These are phyloP conservation scores for Zonotrichia leucophrys DNA, from an alignment of 2,113 vertebrate species.

Conservation along the genomic window DNA sequence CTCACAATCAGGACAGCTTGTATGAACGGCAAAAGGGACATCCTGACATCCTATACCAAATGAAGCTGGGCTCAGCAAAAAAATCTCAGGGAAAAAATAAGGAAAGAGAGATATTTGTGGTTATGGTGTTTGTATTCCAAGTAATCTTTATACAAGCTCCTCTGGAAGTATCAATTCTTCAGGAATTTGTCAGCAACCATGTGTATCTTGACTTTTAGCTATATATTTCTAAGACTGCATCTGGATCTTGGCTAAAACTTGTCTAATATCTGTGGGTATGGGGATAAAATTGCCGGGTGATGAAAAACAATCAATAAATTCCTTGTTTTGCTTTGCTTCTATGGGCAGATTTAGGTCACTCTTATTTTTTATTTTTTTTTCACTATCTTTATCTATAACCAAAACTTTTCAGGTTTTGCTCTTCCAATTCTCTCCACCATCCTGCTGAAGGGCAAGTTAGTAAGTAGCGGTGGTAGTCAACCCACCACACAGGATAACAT, in stretches of 20 bases:
- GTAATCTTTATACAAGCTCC: accelerated
- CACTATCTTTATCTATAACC: neutral
- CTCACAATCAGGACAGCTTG: neutral
- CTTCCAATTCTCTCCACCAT: neutral
- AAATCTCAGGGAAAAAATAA: neutral
- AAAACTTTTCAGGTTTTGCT: neutral
- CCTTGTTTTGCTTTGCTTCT: neutral
- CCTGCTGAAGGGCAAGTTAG: neutral
- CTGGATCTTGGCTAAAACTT: neutral
- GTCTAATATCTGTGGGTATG: neutral
- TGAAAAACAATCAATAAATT: neutral
- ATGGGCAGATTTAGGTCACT: accelerated
- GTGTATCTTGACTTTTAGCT: neutral
- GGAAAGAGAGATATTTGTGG: neutral
- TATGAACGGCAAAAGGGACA: neutral
- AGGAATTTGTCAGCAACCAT: neutral
- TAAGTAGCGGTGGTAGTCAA: neutral
- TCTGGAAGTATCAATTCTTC: neutral
- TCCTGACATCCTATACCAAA: too few relatives aligned
- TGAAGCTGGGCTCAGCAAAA: accelerated
- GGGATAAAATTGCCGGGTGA: neutral
- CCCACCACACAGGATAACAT: neutral
- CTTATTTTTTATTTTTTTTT: neutral
- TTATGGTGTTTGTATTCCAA: neutral
- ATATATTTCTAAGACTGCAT: neutral